Base-by-base conservation (phyloP, 2,113 vertebrate genomes). In the Heliornis fulica region DNA sequence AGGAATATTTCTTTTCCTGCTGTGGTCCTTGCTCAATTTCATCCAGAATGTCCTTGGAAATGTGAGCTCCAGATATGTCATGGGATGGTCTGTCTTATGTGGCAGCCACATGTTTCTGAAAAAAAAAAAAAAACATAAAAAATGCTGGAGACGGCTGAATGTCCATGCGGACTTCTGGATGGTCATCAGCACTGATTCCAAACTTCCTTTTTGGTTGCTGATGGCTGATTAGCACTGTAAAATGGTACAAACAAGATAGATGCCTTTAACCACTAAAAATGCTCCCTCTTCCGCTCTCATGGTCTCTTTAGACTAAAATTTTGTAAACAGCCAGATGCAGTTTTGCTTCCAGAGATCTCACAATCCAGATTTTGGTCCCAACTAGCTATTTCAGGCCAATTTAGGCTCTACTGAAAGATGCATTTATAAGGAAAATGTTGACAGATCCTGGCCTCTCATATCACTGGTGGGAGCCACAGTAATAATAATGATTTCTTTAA, bases 391-490 rank as follows among this genome's bases (percentile, higher is more conserved):
- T 68, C 74, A 91, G 87, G 87, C 85, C 83, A 80, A 71, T 63
- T 95, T 96, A 96, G 83, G 70, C 77, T 95, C 77, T 90, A 40
- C 51, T 87, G 90, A 93, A 90, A 91, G 82, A 95, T 41, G 54
- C 77, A 94, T 97, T 97, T 97, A 81, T 94, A 94, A 97, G 89
- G 79, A 93, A 95, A 96, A 97, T 76, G 82, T 97, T 96, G 91
- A 96, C 88, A 97, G 83, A 93, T 82, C 65, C 95, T 96, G 95
- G 79, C 94, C 59, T 97, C 81, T 92, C 89, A 48, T 64, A 70
- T 82, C 48, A 41, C 69, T 96, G 81, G 63, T 97, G 78, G 70
- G 57, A 96, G 87, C 87, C 84, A 85, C 0, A 4, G 86, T 93
- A 87, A 70, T 72, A 84, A 94, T 92, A 94, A 89, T 95, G 36